Evolutionary conservation across 2,797 vertebrate genomes (phyloP).

Genomic region (Scarus forsteni): DNA sequence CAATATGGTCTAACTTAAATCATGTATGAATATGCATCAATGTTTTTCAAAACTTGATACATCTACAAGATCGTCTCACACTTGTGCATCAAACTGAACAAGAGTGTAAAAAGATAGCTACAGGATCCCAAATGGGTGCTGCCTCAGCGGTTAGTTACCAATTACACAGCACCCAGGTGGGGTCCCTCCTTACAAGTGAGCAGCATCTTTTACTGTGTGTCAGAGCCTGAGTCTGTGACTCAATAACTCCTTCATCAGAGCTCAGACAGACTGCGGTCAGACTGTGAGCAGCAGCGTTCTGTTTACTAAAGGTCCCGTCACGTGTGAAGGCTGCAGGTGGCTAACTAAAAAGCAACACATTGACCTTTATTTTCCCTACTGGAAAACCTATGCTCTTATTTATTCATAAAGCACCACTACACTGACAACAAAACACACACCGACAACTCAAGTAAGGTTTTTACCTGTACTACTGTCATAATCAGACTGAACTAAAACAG

Average conservation of each 20-base stretch:
- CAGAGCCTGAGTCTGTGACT: slow-evolving; percentile 46
- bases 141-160: slow-evolving; percentile 4
- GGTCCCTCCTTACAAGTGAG: slow-evolving; percentile 33
- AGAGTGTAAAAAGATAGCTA: slow-evolving; percentile 17
- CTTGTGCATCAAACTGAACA: slow-evolving; percentile 6
- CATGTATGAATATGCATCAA: too few relatives aligned
- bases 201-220: slow-evolving; percentile 26
- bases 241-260: slow-evolving; percentile 29
- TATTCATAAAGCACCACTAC: slow-evolving; percentile 19
- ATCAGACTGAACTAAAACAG: too few relatives aligned
- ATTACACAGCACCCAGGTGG: slow-evolving; percentile 22
- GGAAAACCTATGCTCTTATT: slow-evolving; percentile 27
- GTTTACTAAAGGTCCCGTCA: slow-evolving; percentile 68
- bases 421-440: slow-evolving; percentile 2
- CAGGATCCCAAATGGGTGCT: too few relatives aligned
- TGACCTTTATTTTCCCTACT: slow-evolving; percentile 45
- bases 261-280: slow-evolving; percentile 19
- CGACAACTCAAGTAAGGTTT: too few relatives aligned
- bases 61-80: too few relatives aligned
- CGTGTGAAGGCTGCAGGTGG: slow-evolving; percentile 72
- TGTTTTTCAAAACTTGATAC: too few relatives aligned
- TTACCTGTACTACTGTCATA: too few relatives aligned
- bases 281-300: slow-evolving; percentile 43
- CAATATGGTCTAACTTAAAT: too few relatives aligned
- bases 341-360: slow-evolving; percentile 72